Evolutionary conservation across 2,888 invertebrate species (phyloP), one percentile per base, ranked within the genome.

Genomic region (Conistra vaccinii): DNA sequence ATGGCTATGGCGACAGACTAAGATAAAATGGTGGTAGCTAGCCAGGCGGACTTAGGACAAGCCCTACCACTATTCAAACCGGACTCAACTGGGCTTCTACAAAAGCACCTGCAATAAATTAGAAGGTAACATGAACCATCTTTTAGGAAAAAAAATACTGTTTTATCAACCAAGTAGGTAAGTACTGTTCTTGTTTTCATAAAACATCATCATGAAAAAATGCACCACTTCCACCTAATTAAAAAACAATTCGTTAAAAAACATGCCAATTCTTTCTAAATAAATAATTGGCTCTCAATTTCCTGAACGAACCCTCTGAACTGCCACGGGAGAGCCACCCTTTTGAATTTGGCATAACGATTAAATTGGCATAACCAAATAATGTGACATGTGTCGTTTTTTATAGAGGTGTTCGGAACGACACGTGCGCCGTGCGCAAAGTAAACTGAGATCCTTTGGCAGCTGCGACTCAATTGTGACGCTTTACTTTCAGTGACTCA

Each of bases 381-480:
- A 70, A 66, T 51, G 87, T 85, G 88, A 86, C 89, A 89, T 92
- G 88, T 81, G 90, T 89, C 91, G 90, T 92, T 93, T 90, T 89
- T 76, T 76, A 87, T 79, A 81, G 76, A 78, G 84, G 81, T 87
- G 85, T 81, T 85, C 66, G 61, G 79, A 78, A 81, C 85, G 91
- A 93, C 95, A 94, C 94, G 95, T 95, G 95, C 93, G 93, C 91
- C 94, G 94, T 94, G 95, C 94, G 96, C 95, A 94, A 94, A 93
- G 95, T 95, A 96, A 96, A 90, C 89, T 90, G 96, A 96, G 96
- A 95, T 93, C 95, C 95, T 94, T 95, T 96, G 95, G 96, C 96
- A 96, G 95, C 96, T 96, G 96, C 92, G 87, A 67, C 87, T 88
- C 89, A 90, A 91, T 90, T 92, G 92, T 93, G 94, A 94, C 94